A percentile compares a stretch with the other conserved stretches of the same genome.
These are phyloP conservation scores for Pyrrhia umbra DNA, from an alignment of 2,888 invertebrate genomes.

Conservation along the genomic window DNA sequence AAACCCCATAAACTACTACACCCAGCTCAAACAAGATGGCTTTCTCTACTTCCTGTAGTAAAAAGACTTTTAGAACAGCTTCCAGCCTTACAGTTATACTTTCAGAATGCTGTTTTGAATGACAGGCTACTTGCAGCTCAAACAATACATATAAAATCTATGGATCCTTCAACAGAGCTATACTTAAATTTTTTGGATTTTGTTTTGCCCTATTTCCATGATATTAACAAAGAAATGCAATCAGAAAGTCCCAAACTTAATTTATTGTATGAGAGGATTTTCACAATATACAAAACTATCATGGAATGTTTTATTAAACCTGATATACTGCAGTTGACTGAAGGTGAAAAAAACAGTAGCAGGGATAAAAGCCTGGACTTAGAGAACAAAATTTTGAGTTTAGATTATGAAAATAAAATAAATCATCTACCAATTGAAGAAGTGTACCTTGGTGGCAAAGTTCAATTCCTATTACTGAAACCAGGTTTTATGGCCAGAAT, in stretches of 20 bases:
- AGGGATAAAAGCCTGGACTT: not conserved
- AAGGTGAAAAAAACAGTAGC: constrained; percentile 6
- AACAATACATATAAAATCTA: constrained; percentile 33
- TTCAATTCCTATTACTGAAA: too few relatives aligned
- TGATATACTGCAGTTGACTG: constrained; percentile 9
- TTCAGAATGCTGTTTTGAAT: constrained; percentile 1
- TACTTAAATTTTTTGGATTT: constrained; percentile 9
- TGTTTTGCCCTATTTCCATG: constrained; percentile 2
- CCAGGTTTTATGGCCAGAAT: too few relatives aligned
- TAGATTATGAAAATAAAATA: not conserved
- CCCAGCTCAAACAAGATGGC: constrained; percentile 62
- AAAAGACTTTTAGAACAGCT: constrained; percentile 53
- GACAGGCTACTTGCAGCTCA: constrained; percentile 60
- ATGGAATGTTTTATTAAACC: constrained; percentile 51
- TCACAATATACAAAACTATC: constrained; percentile 36
- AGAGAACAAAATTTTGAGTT: not conserved
- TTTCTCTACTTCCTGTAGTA: constrained; percentile 57
- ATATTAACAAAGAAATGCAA: constrained; percentile 45
- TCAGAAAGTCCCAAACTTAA: constrained; percentile 54
- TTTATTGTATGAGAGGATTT: constrained; percentile 46
- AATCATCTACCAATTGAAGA: too few relatives aligned
- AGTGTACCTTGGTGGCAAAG: too few relatives aligned
- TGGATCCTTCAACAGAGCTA: constrained; percentile 39
- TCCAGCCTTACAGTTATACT: constrained; percentile 29
- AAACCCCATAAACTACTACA: constrained; percentile 49